Base-by-base conservation (phyloP, 2,797 vertebrate species). In the Notolabrus celidotus region DNA sequence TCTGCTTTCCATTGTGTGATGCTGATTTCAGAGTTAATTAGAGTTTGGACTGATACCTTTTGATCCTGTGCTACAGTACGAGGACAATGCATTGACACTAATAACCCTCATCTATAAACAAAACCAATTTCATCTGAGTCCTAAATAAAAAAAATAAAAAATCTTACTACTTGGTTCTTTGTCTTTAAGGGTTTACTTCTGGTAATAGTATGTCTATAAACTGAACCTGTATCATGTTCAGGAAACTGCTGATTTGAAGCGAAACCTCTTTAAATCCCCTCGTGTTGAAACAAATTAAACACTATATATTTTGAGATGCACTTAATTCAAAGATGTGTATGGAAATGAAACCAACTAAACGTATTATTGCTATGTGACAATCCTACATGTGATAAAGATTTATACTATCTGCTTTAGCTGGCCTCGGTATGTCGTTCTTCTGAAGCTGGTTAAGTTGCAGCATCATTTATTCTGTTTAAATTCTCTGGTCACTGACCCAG, bases 391-490 rank as follows among this genome's bases (percentile, higher is more conserved):
- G 47, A 70, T 62, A 5, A 53, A 51, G 63, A 22, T 19, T 11
- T 7, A 29, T 22, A 54, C 25, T 4, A 10, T 36, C 29, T 36
- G 34, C 34, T 14, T 36, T 12, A 36, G 27, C 51, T 55, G 29
- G 60, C 45, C 55, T 49, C 23, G 65, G 38, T 29, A 61, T 68
- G 11, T 12, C 34, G 0, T 51, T 62, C 64, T 39, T 56, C 39
- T 54, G 61, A 45, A 47, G 15, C 25, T 65, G 11, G 6, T 10
- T 43, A 54, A 77, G 19, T 77, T 71, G 67, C 45, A 27, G 46
- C 6, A 2, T 77, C 63, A 60, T 79, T 74, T 63, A 72, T 82
- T 69, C 60, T 62, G 71, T 71, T 75, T 64, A 67, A 70, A 78
- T 74, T 31, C 36, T 67, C 27, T 36, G 47, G 61, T 82, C 70